These are phyloP conservation scores for Metallyticus violacea DNA, from an alignment of 2,888 invertebrate genomes.

Conservation along the genomic window DNA sequence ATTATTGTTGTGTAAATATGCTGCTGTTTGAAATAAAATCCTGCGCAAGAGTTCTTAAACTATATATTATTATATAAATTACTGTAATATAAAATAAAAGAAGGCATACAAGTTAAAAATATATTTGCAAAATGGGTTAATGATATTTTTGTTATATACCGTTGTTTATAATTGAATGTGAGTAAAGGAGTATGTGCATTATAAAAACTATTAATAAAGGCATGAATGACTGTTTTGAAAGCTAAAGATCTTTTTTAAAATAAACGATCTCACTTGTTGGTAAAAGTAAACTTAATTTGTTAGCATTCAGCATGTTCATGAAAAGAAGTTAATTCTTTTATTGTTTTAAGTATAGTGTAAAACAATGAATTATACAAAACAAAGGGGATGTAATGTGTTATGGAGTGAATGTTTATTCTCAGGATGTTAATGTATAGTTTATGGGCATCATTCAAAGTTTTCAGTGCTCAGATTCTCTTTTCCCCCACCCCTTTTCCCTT, in stretches of 20 bases:
- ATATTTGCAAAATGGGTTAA: constrained; percentile 1
- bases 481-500: neutral
- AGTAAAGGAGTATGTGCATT: neutral
- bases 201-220: neutral
- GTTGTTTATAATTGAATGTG: neutral
- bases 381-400: neutral
- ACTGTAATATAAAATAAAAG: neutral
- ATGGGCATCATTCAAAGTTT: neutral
- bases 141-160: neutral
- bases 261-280: neutral
- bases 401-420: no score
- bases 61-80: neutral
- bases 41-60: neutral
- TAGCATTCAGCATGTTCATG: neutral
- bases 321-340: neutral
- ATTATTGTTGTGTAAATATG: constrained; percentile 3
- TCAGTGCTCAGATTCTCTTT: neutral
- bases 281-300: neutral
- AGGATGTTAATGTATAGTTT: neutral
- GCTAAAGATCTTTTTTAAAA: neutral
- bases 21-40: neutral
- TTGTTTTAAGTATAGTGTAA: neutral
- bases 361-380: neutral
- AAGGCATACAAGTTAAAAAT: neutral
- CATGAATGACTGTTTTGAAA: no score